A percentile compares a stretch with the other conserved stretches of the same genome.
Evolutionary conservation across 2,113 vertebrate species (phyloP).

Genomic region (Paracanthobrama guichenoti): DNA sequence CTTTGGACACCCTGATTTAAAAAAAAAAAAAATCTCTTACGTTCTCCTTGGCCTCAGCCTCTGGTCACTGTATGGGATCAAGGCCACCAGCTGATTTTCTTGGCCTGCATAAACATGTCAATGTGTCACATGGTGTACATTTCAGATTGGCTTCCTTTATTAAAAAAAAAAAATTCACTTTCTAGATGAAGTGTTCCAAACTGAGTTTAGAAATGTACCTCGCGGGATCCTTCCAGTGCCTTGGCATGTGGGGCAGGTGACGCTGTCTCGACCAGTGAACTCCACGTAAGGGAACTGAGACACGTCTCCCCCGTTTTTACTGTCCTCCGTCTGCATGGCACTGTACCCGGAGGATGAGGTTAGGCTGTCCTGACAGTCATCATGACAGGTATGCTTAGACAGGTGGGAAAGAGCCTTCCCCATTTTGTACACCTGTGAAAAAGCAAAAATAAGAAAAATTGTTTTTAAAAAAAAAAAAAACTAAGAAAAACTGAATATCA

Average conservation of each 20-base stretch:
- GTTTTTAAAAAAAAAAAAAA: too few species aligned
- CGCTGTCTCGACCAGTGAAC: slow-evolving; percentile 95
- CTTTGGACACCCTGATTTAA: too few species aligned
- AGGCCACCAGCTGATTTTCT: slow-evolving; percentile 96
- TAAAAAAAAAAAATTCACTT: neutral
- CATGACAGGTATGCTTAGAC: slow-evolving; percentile 77
- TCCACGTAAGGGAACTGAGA: slow-evolving; percentile 98
- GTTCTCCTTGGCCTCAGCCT: slow-evolving; percentile 85
- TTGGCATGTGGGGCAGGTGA: slow-evolving; percentile 96
- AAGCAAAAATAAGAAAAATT: neutral
- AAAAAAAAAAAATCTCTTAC: slow-evolving; percentile 70
- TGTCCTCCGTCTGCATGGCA: slow-evolving; percentile 76
- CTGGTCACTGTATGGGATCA: slow-evolving; percentile 94
- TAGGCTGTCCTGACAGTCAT: slow-evolving; percentile 76
- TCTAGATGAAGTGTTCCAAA: neutral
- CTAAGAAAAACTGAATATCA: neutral
- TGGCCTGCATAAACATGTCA: slow-evolving; percentile 79
- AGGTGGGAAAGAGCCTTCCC: slow-evolving; percentile 89
- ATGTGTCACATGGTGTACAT: neutral
- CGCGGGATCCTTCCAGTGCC: slow-evolving; percentile 97
- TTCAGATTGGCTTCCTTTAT: neutral
- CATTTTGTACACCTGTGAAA: slow-evolving; percentile 75
- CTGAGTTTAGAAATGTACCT: slow-evolving; percentile 70
- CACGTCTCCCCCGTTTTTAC: slow-evolving; percentile 85
- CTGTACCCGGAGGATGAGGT: slow-evolving; percentile 73